Evolutionary conservation across 2,797 vertebrate species (phyloP).

Genomic region (Lepidocolaptes lacrymiger): DNA sequence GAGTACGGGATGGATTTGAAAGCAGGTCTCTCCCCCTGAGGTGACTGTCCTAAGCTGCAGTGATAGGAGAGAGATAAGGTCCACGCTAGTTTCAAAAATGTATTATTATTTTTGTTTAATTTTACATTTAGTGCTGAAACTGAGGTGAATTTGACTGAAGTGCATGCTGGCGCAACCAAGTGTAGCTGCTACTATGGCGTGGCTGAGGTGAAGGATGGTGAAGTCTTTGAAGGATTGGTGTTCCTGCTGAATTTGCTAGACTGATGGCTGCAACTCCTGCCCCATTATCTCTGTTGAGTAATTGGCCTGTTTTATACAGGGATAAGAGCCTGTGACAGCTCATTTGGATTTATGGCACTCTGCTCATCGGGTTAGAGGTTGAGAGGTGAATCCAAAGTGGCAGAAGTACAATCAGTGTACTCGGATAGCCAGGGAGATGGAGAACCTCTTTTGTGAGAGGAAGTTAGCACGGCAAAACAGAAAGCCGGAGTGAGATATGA

Average conservation of each 20-base stretch:
- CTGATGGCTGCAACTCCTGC: neutral
- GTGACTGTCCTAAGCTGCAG: neutral
- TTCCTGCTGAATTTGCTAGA: neutral
- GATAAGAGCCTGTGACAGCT: neutral
- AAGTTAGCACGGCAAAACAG: neutral
- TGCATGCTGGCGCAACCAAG: accelerated
- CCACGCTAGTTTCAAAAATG: neutral
- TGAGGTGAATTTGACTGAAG: neutral
- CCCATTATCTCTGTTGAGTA: neutral
- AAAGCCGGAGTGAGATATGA: neutral
- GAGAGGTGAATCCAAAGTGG: neutral
- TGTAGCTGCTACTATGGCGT: neutral
- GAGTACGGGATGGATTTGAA: neutral
- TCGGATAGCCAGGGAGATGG: neutral
- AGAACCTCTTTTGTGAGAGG: neutral
- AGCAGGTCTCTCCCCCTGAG: neutral
- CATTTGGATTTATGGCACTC: neutral
- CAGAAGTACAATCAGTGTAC: neutral
- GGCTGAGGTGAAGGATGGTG: neutral
- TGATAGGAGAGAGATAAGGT: neutral
- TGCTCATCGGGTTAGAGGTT: neutral
- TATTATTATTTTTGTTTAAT: neutral
- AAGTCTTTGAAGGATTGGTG: neutral
- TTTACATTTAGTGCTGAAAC: neutral
- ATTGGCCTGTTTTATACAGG: neutral